phyloP scores from a whole-genome alignment of 92 coral and sea anemone genomes.

The Phymanthus crucifer region DNA sequence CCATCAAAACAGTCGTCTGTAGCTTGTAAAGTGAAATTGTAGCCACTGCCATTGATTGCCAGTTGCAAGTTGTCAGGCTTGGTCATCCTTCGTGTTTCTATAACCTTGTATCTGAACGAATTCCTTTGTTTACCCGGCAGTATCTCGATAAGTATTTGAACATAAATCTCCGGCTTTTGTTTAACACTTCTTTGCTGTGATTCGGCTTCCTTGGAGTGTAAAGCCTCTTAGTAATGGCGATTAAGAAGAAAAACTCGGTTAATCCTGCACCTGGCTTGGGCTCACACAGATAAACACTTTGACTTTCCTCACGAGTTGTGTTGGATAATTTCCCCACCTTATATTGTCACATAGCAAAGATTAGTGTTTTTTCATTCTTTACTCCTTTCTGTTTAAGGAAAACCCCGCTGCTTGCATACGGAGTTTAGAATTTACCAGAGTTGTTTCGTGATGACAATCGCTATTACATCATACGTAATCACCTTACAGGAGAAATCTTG shows the following conservation, averaged over 20 bases:
- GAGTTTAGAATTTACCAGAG: not conserved
- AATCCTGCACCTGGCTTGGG: not conserved
- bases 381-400: not conserved
- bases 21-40: constrained; percentile 12
- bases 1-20: constrained; percentile 29
- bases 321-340: no score
- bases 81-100: not conserved
- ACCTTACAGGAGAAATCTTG: not conserved
- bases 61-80: no score
- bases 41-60: not conserved
- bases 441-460: not conserved
- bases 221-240: not conserved
- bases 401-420: not conserved
- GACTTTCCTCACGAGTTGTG: not conserved
- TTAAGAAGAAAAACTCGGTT: not conserved
- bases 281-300: not conserved
- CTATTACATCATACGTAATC: not conserved
- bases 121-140: not conserved
- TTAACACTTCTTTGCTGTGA: not conserved
- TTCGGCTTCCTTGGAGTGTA: not conserved
- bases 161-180: not conserved
- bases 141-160: not conserved
- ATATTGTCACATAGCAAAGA: no score
- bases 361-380: not conserved
- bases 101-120: not conserved